These are phyloP conservation scores for Eupithecia tripunctaria DNA, from an alignment of 2,888 invertebrate species.

Conservation along the genomic window DNA sequence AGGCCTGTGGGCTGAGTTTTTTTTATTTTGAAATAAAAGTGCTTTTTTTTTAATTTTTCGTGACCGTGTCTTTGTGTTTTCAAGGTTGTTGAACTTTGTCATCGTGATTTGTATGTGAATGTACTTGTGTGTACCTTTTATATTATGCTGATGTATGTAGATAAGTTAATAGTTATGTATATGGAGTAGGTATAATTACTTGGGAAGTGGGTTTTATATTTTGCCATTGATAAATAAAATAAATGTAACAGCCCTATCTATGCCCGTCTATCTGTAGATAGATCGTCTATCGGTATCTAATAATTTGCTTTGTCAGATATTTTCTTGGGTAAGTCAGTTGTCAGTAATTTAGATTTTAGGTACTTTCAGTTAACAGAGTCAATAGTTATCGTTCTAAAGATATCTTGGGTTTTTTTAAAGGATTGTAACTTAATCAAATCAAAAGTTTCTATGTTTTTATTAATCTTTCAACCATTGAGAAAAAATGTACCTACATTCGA, in stretches of 20 bases:
- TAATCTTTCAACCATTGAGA: no score
- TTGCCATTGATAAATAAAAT: background rate
- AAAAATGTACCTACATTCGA: no score
- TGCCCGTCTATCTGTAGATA: background rate
- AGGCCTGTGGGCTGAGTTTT: conserved; percentile 70
- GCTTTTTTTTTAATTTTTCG: conserved; percentile 66
- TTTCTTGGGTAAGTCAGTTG: background rate
- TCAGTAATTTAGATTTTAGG: background rate
- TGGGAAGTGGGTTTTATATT: background rate
- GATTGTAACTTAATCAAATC: background rate
- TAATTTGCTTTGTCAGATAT: background rate
- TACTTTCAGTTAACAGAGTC: background rate
- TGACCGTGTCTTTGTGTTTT: conserved; percentile 73
- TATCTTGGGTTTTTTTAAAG: background rate
- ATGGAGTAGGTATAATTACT: background rate
- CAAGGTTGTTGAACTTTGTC: conserved; percentile 48
- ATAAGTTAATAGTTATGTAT: conserved; percentile 7
- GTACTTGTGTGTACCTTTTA: conserved; percentile 6
- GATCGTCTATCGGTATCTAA: background rate
- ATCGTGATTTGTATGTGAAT: conserved; percentile 40
- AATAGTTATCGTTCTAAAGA: background rate
- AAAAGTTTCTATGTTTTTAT: no score
- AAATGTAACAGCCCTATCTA: conserved; percentile 6
- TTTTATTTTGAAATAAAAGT: conserved; percentile 58
- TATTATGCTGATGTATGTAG: conserved; percentile 9